Evolutionary conservation across 2,113 vertebrate genomes (phyloP), one percentile per base, ranked within the genome.

Genomic region (Oreotrochilus melanogaster): DNA sequence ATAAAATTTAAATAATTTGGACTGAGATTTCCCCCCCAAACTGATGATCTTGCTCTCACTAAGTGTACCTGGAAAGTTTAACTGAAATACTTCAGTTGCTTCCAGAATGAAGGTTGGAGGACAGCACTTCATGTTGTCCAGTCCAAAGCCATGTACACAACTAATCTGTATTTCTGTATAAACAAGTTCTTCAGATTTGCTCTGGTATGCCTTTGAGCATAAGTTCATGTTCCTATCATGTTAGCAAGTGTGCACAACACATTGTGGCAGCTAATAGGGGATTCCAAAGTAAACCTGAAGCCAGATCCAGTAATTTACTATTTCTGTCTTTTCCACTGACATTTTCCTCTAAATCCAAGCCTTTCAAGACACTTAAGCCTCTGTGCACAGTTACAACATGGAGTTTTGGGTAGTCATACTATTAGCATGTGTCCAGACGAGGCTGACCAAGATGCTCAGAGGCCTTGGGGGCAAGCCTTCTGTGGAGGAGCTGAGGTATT

Each of bases 401-500:
- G 39, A 39, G 39, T 39, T 39, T 39, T 39, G 11, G 12, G 39
- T 39, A 39, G 39, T 39, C 39, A 39, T 10, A 39, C 39, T 39
- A 39, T 39, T 39, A 39, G 39, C 39, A 11, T 39, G 21, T 47
- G 11, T 58, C 18, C 35, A 58, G 18, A 50, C 17, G 24, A 65
- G 8, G 9, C 9, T 0, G 2, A 50, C 10, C 1, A 56, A n/a
- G 24, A 48, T 56, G 12, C 10, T 47, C 39, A 62, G 70, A 60
- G 27, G 7, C 22, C 17, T 45, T 1, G 0, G 28, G 16, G 18
- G 33, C 48, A 39, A 42, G 24, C 28, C 16, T 71, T 62, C 14
- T 0, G 3, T 54, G 28, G 12, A 71, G 27, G 0, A 1, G 24
- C 33, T 25, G 57, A 25, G 24, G 42, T 64, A 13, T 11, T 24